Evolutionary conservation across 2,797 vertebrate genomes (phyloP).

Genomic region (Protosalanx chinensis): DNA sequence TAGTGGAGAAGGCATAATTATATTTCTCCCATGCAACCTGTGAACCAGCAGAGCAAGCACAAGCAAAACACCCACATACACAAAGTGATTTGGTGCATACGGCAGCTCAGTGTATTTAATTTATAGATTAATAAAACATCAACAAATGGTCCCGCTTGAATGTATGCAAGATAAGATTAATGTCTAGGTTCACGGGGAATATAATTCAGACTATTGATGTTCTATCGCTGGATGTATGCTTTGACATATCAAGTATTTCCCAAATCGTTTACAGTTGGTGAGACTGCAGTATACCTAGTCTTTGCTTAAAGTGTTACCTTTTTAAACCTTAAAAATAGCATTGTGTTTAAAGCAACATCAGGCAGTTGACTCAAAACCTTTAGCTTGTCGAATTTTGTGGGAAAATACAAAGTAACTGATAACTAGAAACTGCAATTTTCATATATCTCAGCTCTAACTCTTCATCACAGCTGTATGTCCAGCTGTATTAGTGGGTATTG

Average conservation of each 20-base stretch:
- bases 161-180: constrained; percentile 48
- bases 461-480: constrained; percentile 20
- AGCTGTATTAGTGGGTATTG: constrained; percentile 4
- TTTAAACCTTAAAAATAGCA: background rate
- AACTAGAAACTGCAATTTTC: too few species aligned
- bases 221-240: constrained; percentile 36
- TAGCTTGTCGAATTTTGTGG: too few species aligned
- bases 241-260: constrained; percentile 25
- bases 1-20: constrained; percentile 66
- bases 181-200: constrained; percentile 33
- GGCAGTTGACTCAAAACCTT: too few species aligned
- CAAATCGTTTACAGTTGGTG: constrained; percentile 27
- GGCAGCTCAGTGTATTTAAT: constrained; percentile 59
- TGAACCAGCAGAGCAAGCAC: constrained; percentile 27
- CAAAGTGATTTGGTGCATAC: constrained; percentile 53
- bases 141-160: constrained; percentile 55
- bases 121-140: constrained; percentile 56
- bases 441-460: too few species aligned
- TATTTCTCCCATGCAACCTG: constrained; percentile 50
- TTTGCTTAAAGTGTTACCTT: background rate
- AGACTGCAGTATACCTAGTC: background rate
- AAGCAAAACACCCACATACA: constrained; percentile 34
- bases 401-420: too few species aligned
- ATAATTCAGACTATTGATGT: constrained; percentile 29
- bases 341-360: background rate